A percentile compares a stretch with the other conserved stretches of the same genome.
These are phyloP conservation scores for Eubasilissa splendida DNA, from an alignment of 2,888 invertebrate species.

Conservation along the genomic window DNA sequence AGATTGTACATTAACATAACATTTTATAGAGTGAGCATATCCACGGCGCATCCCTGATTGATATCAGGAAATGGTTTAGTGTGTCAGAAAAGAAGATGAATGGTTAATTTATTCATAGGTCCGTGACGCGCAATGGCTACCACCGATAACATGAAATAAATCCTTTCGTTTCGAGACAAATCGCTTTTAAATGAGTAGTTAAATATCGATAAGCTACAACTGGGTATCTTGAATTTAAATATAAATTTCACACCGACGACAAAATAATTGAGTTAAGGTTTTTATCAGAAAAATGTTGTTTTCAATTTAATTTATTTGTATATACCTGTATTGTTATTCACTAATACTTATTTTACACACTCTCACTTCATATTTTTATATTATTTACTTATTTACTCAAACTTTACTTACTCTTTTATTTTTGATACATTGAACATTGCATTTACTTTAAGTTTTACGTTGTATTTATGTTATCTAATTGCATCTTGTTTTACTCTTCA, in stretches of 20 bases:
- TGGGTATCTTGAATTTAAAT: not conserved
- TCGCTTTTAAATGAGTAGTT: constrained; percentile 28
- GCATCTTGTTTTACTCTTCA: too few relatives aligned
- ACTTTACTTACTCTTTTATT: too few relatives aligned
- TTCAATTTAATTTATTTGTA: too few relatives aligned
- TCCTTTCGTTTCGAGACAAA: constrained; percentile 13
- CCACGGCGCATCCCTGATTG: constrained; percentile 48
- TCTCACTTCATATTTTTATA: too few relatives aligned
- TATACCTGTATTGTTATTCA: too few relatives aligned
- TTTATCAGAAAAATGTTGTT: too few relatives aligned
- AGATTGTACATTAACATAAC: constrained; percentile 46
- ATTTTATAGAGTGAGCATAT: constrained; percentile 44
- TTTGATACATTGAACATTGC: too few relatives aligned
- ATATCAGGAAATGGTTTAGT: constrained; percentile 52
- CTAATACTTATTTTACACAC: too few relatives aligned
- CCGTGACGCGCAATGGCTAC: constrained; percentile 19
- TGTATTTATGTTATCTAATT: too few relatives aligned
- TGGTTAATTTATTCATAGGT: constrained; percentile 28
- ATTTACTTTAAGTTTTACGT: too few relatives aligned
- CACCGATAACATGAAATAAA: constrained; percentile 6
- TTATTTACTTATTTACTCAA: too few relatives aligned
- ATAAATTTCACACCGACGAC: not conserved
- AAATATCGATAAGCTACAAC: constrained; percentile 3
- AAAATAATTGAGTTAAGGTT: too few relatives aligned
- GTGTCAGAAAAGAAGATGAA: constrained; percentile 17